phyloP scores from a whole-genome alignment of 2,888 invertebrate genomes.

The Synergus laeviventris region DNA sequence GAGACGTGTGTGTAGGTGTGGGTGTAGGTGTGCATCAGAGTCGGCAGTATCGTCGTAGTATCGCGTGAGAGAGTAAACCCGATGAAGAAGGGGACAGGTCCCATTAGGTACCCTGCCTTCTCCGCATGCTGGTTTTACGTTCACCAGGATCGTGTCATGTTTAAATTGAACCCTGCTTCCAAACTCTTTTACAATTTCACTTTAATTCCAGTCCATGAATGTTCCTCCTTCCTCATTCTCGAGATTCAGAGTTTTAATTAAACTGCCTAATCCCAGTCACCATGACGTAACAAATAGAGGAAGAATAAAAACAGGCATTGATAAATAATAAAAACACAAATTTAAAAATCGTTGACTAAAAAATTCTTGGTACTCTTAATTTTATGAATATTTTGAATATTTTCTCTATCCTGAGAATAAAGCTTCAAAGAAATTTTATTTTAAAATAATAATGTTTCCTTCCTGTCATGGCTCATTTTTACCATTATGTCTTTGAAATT shows the following conservation, averaged over 20 bases:
- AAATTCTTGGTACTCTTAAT: too few species aligned
- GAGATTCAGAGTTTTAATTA: too few species aligned
- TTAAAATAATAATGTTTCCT: not conserved
- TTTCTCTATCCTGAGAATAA: not conserved
- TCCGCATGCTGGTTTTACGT: conserved; percentile 50
- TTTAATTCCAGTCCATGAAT: not conserved
- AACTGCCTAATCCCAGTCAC: too few species aligned
- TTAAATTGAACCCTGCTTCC: conserved; percentile 46
- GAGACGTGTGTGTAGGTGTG: conserved; percentile 49
- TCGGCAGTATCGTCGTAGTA: conserved; percentile 58
- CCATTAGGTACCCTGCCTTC: conserved; percentile 58
- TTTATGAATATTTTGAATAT: conserved; percentile 3
- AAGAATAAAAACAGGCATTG: not conserved
- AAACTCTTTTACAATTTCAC: not conserved
- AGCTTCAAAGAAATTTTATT: not conserved
- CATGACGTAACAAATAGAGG: too few species aligned
- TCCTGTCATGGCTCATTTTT: not conserved
- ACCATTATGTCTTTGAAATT: not conserved
- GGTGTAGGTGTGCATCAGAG: conserved; percentile 58
- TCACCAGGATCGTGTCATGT: conserved; percentile 50
- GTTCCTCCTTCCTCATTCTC: not conserved
- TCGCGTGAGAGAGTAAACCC: conserved; percentile 65
- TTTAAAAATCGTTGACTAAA: not conserved
- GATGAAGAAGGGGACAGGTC: conserved; percentile 54
- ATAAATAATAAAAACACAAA: not conserved